These are phyloP conservation scores for Ennomos erosarius DNA, from an alignment of 2,888 invertebrate genomes.

Conservation along the genomic window DNA sequence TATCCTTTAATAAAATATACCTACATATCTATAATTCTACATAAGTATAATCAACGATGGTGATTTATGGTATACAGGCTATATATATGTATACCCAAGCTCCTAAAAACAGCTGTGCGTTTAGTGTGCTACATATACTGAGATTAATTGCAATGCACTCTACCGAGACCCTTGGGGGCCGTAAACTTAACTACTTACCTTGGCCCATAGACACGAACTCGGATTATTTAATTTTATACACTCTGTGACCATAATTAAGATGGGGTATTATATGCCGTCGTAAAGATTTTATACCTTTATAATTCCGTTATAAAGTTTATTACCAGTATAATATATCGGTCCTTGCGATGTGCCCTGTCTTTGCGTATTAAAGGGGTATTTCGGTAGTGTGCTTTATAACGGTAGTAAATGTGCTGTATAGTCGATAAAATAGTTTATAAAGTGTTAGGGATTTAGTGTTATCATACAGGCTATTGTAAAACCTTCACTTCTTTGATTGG, in stretches of 20 bases:
- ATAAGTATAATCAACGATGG: too few relatives aligned
- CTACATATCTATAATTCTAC: too few relatives aligned
- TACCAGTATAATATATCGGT: slow-evolving; percentile 22
- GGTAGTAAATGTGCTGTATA: slow-evolving; percentile 1
- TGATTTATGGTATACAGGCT: too few relatives aligned
- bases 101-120: slow-evolving; percentile 7
- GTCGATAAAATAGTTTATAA: too few relatives aligned
- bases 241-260: slow-evolving; percentile 34
- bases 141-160: slow-evolving; percentile 31
- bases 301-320: slow-evolving; percentile 34
- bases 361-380: slow-evolving; percentile 15
- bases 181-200: slow-evolving; percentile 30
- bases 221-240: slow-evolving; percentile 33
- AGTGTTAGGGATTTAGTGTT: too few relatives aligned
- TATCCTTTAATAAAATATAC: too few relatives aligned
- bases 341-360: slow-evolving; percentile 24
- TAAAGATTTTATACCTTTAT: slow-evolving; percentile 31
- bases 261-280: slow-evolving; percentile 30
- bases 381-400: slow-evolving; percentile 17
- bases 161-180: slow-evolving; percentile 18
- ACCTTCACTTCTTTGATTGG: too few relatives aligned
- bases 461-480: too few relatives aligned
- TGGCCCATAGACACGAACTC: slow-evolving; percentile 14
- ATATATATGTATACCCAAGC: too few relatives aligned
- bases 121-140: slow-evolving; percentile 19